Conservation (phyloP, 2,888 invertebrate genomes). For the Callyntrura sp. region DNA sequence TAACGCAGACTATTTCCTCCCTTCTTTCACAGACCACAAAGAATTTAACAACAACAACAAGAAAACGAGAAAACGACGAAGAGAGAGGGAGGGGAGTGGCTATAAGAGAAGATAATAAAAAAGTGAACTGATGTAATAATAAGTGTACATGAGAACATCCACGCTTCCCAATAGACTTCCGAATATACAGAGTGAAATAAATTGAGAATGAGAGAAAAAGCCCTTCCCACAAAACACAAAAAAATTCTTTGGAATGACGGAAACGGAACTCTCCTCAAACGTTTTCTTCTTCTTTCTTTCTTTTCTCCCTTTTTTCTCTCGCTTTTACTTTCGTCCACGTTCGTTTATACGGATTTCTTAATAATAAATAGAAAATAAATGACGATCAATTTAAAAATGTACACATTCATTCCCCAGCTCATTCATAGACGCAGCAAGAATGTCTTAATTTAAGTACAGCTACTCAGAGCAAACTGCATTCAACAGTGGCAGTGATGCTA, state of each 20-base stretch:
- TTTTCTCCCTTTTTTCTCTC: too few species aligned
- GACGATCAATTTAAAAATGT: slow-evolving; percentile 56
- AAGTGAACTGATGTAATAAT: slow-evolving; percentile 57
- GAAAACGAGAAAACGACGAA: slow-evolving; percentile 7
- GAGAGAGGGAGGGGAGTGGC: not conserved
- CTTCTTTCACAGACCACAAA: slow-evolving; percentile 70
- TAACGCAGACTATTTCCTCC: slow-evolving; percentile 68
- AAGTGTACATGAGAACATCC: slow-evolving; percentile 56
- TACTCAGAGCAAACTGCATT: not conserved
- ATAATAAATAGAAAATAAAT: slow-evolving; percentile 17
- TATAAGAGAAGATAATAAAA: slow-evolving; percentile 51
- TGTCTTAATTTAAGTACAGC: slow-evolving; percentile 49
- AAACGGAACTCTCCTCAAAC: slow-evolving; percentile 11
- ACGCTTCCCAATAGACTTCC: slow-evolving; percentile 17
- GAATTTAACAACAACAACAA: slow-evolving; percentile 59
- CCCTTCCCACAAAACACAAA: slow-evolving; percentile 29
- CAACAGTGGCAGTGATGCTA: too few species aligned
- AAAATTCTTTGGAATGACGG: slow-evolving; percentile 8
- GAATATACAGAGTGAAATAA: slow-evolving; percentile 36
- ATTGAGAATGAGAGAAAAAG: slow-evolving; percentile 42
- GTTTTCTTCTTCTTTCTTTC: not conserved
- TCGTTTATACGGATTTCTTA: too few species aligned
- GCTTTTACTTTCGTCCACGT: too few species aligned
- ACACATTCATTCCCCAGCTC: slow-evolving; percentile 21
- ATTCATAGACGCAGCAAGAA: slow-evolving; percentile 39